A percentile compares a stretch with the other conserved stretches of the same genome.
These are phyloP conservation scores for Agrotis ipsilon DNA, from an alignment of 2,888 invertebrate genomes.

Conservation along the genomic window DNA sequence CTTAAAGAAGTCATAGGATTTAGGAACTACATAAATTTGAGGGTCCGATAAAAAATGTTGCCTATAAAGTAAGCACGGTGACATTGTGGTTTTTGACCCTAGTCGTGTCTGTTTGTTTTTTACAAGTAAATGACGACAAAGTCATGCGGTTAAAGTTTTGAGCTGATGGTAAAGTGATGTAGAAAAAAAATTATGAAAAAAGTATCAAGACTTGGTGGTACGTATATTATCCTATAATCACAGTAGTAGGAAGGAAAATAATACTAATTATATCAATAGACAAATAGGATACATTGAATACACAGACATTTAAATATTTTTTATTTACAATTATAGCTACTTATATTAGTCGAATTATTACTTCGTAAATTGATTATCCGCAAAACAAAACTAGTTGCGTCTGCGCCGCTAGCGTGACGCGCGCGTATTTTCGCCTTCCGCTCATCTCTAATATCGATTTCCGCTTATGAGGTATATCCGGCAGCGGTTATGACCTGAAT, in stretches of 20 bases:
- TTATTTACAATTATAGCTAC: neutral
- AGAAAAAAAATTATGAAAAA: slow-evolving; percentile 28
- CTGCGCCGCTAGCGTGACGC: slow-evolving; percentile 75
- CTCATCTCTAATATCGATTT: slow-evolving; percentile 80
- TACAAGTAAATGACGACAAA: slow-evolving; percentile 38
- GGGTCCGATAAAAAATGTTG: slow-evolving; percentile 40
- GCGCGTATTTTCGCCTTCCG: slow-evolving; percentile 82
- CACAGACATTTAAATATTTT: slow-evolving; percentile 8
- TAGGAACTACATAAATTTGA: slow-evolving; percentile 26
- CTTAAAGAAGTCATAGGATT: slow-evolving; percentile 37
- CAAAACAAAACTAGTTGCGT: slow-evolving; percentile 52
- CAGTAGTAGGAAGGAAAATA: slow-evolving; percentile 23
- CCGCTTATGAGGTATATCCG: slow-evolving; percentile 73
- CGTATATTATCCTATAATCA: neutral
- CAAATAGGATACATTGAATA: slow-evolving; percentile 5
- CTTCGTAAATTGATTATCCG: slow-evolving; percentile 42
- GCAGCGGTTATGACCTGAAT: slow-evolving; percentile 68
- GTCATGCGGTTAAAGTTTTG: slow-evolving; percentile 30
- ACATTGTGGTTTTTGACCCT: slow-evolving; percentile 64
- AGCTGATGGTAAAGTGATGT: neutral
- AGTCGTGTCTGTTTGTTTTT: slow-evolving; percentile 42
- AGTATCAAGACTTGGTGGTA: slow-evolving; percentile 14
- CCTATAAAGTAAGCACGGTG: slow-evolving; percentile 43
- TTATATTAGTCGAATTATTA: slow-evolving; percentile 15
- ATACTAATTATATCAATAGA: slow-evolving; percentile 9